phyloP scores from a whole-genome alignment of 1,140 invertebrate species.

The Acromyrmex heyeri region DNA sequence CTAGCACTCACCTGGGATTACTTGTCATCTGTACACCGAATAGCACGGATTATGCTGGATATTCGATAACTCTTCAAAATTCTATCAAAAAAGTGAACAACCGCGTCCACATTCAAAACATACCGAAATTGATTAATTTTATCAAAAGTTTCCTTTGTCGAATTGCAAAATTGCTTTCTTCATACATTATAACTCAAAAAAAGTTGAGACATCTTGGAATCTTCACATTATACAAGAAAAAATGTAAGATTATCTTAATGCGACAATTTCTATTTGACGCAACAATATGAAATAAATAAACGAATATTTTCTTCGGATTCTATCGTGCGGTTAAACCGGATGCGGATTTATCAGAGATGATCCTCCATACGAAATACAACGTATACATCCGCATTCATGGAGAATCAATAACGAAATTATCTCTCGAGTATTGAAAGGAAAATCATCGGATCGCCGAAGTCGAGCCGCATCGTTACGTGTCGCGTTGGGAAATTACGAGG shows the following conservation, averaged over 20 bases:
- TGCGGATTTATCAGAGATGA: slow-evolving; percentile 4
- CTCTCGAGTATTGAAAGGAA: slow-evolving; percentile 54
- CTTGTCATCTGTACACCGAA: slow-evolving; percentile 16
- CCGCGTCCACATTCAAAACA: not conserved
- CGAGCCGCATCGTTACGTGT: slow-evolving; percentile 58
- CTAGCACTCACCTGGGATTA: slow-evolving; percentile 38
- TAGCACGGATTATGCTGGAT: slow-evolving; percentile 20
- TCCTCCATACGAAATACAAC: not conserved
- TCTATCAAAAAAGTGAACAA: not conserved
- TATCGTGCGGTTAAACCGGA: slow-evolving; percentile 11
- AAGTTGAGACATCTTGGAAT: not conserved
- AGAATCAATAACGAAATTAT: slow-evolving; percentile 59
- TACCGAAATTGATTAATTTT: slow-evolving; percentile 1
- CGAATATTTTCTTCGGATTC: slow-evolving; percentile 21
- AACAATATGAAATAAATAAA: not conserved
- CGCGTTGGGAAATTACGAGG: slow-evolving; percentile 58
- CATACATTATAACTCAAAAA: not conserved
- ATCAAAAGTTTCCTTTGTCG: not conserved
- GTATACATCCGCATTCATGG: not conserved
- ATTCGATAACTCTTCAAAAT: slow-evolving; percentile 7
- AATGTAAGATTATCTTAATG: not conserved
- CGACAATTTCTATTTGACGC: not conserved
- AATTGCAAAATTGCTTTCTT: not conserved
- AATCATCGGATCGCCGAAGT: slow-evolving; percentile 29
- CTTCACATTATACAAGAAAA: not conserved